Conservation (phyloP, 1,140 invertebrate species). For the Lerema accius region DNA sequence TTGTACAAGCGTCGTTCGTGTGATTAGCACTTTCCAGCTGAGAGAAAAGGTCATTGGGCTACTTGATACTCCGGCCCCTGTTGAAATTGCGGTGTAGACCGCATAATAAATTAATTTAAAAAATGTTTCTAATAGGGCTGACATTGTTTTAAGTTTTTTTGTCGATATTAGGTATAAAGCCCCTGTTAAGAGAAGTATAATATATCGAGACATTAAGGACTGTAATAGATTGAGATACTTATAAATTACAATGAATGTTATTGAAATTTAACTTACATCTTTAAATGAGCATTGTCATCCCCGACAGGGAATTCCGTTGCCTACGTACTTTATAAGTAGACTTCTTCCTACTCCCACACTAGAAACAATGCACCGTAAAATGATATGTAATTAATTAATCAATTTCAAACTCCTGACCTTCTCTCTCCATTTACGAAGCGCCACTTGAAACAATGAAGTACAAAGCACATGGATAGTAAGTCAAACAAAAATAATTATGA, state of each 20-base stretch:
- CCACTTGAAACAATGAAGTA: neutral
- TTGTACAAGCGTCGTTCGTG: conserved; percentile 41
- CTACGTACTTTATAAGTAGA: no score
- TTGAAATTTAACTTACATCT: no score
- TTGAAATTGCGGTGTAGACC: neutral
- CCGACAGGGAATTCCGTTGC: no score
- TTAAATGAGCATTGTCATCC: no score
- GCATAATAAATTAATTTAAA: neutral
- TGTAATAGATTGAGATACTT: no score
- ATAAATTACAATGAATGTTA: no score
- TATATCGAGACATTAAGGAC: no score
- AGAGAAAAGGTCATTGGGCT: conserved; percentile 41
- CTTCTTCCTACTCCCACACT: no score
- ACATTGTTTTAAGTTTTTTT: no score
- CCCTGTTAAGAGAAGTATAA: no score
- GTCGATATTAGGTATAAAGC: no score
- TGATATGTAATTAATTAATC: neutral
- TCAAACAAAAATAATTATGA: conserved; percentile 32
- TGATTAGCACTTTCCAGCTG: conserved; percentile 43
- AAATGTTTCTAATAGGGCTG: no score
- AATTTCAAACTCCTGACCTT: neutral
- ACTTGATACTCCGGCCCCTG: conserved; percentile 14
- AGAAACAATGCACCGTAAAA: neutral
- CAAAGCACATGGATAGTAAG: conserved; percentile 25
- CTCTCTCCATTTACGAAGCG: conserved; percentile 2